Evolutionary conservation across 2,888 invertebrate species (phyloP).

Genomic region (Prenolepis imparis): DNA sequence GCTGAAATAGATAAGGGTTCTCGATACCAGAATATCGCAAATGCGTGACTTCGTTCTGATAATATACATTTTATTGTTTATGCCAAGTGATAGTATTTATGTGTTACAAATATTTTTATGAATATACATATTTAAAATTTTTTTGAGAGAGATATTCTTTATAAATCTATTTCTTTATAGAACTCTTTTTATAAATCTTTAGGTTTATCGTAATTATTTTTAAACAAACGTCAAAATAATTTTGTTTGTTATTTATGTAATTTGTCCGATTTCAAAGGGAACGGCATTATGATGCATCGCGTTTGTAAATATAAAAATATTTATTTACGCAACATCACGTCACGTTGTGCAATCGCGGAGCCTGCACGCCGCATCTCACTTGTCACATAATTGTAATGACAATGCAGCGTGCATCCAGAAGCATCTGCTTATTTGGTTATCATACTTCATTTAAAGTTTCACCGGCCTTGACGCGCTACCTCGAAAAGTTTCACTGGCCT

Average conservation of each 20-base stretch:
- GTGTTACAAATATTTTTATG: neutral
- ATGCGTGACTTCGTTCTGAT: neutral
- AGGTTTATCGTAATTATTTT: neutral
- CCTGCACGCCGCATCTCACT: neutral
- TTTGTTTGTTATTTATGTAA: neutral
- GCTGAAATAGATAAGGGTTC: neutral
- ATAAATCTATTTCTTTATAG: neutral
- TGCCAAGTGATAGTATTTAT: neutral
- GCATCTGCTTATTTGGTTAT: conserved; percentile 26
- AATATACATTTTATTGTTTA: neutral
- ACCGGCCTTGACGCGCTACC: conserved; percentile 57
- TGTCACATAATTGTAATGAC: conserved; percentile 13
- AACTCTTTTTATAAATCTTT: neutral
- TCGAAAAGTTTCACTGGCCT: conserved; percentile 60
- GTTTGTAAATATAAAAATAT: neutral
- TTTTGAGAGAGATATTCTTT: neutral
- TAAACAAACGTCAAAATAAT: neutral
- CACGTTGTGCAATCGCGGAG: neutral
- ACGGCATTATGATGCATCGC: neutral
- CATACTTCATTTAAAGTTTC: conserved; percentile 49
- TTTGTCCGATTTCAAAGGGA: neutral
- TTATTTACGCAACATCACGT: neutral
- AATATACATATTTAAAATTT: neutral
- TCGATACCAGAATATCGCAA: neutral
- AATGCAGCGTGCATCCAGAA: conserved; percentile 17